A percentile compares a stretch with the other conserved stretches of the same genome.
Conservation (phyloP, 2,113 vertebrate species). For the Cyprinodon variegatus region DNA sequence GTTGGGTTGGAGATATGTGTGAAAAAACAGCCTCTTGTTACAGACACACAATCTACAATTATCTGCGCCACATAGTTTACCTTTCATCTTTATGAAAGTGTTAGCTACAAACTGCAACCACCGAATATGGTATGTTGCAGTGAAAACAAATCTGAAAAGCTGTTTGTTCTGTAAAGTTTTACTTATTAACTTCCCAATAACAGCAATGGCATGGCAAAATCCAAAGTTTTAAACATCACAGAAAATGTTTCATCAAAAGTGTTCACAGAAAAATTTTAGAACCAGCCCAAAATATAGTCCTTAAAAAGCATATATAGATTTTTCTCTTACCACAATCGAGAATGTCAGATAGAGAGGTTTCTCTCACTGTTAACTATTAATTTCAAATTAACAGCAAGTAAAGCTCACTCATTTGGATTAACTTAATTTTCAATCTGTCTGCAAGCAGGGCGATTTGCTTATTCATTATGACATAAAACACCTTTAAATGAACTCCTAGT, state of each 20-base stretch:
- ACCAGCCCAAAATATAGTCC: not conserved
- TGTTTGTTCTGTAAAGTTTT: no score
- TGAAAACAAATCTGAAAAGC: not conserved
- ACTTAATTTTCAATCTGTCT: not conserved
- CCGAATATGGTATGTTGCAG: not conserved
- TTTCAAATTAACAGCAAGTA: not conserved
- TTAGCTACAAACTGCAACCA: not conserved
- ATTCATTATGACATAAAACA: not conserved
- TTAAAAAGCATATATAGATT: not conserved
- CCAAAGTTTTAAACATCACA: not conserved
- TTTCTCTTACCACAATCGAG: not conserved
- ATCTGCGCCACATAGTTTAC: not conserved
- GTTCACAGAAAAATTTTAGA: not conserved
- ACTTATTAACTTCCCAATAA: not conserved
- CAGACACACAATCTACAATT: not conserved
- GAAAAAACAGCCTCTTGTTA: constrained; percentile 27
- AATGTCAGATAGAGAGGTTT: not conserved
- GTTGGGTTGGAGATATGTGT: constrained; percentile 26
- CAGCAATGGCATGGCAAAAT: not conserved
- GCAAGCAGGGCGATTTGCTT: no score
- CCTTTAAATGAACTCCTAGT: not conserved
- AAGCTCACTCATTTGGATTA: not conserved
- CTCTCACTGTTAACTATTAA: not conserved
- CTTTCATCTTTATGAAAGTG: not conserved
- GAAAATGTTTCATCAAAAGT: not conserved